These are phyloP conservation scores for Triplophysa dalaica DNA, from an alignment of 2,113 vertebrate genomes.

Conservation along the genomic window DNA sequence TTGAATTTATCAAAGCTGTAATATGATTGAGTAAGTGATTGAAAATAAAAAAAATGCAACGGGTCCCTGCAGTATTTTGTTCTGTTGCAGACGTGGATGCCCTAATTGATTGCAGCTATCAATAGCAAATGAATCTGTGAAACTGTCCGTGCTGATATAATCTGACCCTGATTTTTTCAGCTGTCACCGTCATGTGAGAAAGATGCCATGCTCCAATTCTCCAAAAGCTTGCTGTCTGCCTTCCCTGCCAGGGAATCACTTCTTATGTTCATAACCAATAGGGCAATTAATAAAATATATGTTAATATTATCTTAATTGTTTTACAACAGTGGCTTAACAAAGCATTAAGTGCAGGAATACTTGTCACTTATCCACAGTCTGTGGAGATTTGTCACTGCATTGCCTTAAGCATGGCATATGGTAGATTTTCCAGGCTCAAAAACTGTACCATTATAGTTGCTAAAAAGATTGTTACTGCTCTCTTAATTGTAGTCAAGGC, in stretches of 20 bases:
- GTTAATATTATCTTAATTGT: slow-evolving; percentile 84
- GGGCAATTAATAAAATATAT: slow-evolving; percentile 92
- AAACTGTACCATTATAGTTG: slow-evolving; percentile 65
- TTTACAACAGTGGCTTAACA: slow-evolving; percentile 70
- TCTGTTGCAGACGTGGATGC: slow-evolving; percentile 59
- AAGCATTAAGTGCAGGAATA: slow-evolving; percentile 60
- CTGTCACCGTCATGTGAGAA: slow-evolving; percentile 92
- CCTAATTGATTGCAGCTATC: slow-evolving; percentile 90
- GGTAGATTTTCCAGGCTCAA: slow-evolving; percentile 69
- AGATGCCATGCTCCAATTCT: slow-evolving; percentile 82
- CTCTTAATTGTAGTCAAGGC: slow-evolving; percentile 71
- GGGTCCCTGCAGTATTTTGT: slow-evolving; percentile 63
- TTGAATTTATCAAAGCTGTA: slow-evolving; percentile 26
- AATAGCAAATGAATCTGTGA: slow-evolving; percentile 93
- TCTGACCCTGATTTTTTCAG: slow-evolving; percentile 90
- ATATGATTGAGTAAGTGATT: neutral
- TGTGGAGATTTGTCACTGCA: slow-evolving; percentile 57
- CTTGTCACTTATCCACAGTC: slow-evolving; percentile 65
- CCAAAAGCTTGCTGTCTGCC: slow-evolving; percentile 54
- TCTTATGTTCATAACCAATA: slow-evolving; percentile 75
- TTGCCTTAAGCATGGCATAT: slow-evolving; percentile 72
- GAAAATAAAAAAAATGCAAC: neutral
- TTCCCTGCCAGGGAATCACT: slow-evolving; percentile 70
- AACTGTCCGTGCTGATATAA: slow-evolving; percentile 91
- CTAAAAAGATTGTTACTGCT: slow-evolving; percentile 63